Conservation (phyloP, 2,113 vertebrate species). For the Malurus elegans region DNA sequence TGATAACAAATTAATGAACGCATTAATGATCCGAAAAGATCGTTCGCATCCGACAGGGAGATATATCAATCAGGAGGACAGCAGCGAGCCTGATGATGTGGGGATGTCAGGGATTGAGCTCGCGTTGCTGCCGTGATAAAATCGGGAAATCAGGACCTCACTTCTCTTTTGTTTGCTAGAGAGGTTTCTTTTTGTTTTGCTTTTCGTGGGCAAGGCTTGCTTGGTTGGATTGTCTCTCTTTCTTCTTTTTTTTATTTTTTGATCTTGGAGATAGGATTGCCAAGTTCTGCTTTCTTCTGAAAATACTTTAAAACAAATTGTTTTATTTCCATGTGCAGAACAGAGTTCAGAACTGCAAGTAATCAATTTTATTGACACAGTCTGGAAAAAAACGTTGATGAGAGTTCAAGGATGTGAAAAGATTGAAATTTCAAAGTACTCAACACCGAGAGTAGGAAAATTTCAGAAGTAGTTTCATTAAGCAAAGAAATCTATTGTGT, state of each 20-base stretch:
- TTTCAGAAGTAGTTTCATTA: slow-evolving; percentile 52
- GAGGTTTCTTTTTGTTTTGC: background rate
- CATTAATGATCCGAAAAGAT: slow-evolving; percentile 59
- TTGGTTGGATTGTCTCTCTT: background rate
- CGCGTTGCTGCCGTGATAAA: background rate
- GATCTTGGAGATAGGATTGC: background rate
- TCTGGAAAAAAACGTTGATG: slow-evolving; percentile 70
- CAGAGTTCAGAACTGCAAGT: slow-evolving; percentile 72
- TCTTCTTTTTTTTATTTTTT: background rate
- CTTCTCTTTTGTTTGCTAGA: slow-evolving; percentile 38
- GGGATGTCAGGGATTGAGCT: background rate
- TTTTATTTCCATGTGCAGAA: slow-evolving; percentile 74
- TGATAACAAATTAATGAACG: slow-evolving; percentile 49
- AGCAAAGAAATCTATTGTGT: slow-evolving; percentile 14
- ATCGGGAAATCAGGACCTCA: background rate
- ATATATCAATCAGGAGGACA: background rate
- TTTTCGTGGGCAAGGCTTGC: background rate
- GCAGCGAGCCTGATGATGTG: slow-evolving; percentile 7
- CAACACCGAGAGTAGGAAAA: slow-evolving; percentile 13
- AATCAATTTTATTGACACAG: slow-evolving; percentile 74
- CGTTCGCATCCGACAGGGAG: slow-evolving; percentile 8
- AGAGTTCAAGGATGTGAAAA: slow-evolving; percentile 73
- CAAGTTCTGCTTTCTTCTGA: slow-evolving; percentile 57
- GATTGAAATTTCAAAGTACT: slow-evolving; percentile 68
- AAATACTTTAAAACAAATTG: slow-evolving; percentile 72